Conservation (phyloP, 1,140 invertebrate genomes). For the Drosophila nebulosa region DNA sequence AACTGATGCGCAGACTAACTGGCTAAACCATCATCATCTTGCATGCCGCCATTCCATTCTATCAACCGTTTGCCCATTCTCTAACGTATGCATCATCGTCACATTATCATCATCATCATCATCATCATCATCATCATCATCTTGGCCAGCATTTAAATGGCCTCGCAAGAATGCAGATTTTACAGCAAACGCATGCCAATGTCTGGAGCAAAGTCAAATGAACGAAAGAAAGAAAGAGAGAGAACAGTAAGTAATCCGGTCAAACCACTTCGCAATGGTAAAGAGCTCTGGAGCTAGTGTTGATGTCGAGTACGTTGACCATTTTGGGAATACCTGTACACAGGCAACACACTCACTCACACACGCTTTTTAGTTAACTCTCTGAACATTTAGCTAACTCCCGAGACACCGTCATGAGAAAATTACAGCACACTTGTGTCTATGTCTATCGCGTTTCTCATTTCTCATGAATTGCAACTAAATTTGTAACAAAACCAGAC, state of each 20-base stretch:
- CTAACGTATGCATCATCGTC: background rate
- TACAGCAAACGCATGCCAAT: constrained; percentile 61
- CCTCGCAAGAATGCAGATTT: constrained; percentile 71
- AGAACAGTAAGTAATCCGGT: constrained; percentile 15
- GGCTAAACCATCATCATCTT: background rate
- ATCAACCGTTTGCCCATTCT: background rate
- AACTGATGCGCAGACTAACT: constrained; percentile 62
- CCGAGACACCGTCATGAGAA: constrained; percentile 53
- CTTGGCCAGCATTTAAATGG: constrained; percentile 52
- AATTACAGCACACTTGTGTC: constrained; percentile 59
- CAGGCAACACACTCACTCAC: constrained; percentile 13
- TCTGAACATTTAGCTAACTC: background rate
- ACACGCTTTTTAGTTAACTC: constrained; percentile 9
- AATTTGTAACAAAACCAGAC: constrained; percentile 66
- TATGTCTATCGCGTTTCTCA: constrained; percentile 33
- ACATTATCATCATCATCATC: background rate
- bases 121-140: background rate
- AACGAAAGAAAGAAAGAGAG: background rate
- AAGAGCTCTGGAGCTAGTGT: background rate
- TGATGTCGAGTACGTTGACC: constrained; percentile 63
- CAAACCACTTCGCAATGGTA: constrained; percentile 43
- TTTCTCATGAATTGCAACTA: constrained; percentile 73
- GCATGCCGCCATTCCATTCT: background rate
- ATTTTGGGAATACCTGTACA: constrained; percentile 51
- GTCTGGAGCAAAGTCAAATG: constrained; percentile 37